phyloP scores from a whole-genome alignment of 2,888 invertebrate species.

The Eurois occulta region DNA sequence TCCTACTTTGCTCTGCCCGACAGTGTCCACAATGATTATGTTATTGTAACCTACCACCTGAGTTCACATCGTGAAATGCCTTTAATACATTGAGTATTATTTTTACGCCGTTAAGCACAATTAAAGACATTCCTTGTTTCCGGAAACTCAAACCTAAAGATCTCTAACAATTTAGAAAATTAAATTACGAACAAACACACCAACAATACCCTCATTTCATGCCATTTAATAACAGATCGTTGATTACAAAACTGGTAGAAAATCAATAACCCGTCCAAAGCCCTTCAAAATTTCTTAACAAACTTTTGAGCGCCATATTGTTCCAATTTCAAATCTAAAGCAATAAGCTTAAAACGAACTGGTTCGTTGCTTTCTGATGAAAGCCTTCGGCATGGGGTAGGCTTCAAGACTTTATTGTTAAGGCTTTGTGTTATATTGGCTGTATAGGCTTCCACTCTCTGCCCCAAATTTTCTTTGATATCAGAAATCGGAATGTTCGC shows the following conservation, averaged over 20 bases:
- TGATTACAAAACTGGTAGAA: slow-evolving; percentile 48
- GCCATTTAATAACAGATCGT: slow-evolving; percentile 50
- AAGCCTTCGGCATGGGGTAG: slow-evolving; percentile 48
- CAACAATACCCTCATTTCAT: slow-evolving; percentile 29
- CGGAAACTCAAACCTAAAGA: slow-evolving; percentile 12
- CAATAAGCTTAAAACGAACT: slow-evolving; percentile 61
- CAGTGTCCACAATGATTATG: neutral
- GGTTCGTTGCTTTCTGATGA: slow-evolving; percentile 54
- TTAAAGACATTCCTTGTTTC: neutral
- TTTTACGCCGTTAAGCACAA: neutral
- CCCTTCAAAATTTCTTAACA: slow-evolving; percentile 57
- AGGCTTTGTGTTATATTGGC: slow-evolving; percentile 54
- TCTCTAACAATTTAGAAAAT: slow-evolving; percentile 21
- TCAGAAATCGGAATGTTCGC: slow-evolving; percentile 38
- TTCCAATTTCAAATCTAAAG: slow-evolving; percentile 56
- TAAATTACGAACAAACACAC: slow-evolving; percentile 21
- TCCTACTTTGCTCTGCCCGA: neutral
- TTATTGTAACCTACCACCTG: too few species aligned
- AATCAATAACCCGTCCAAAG: slow-evolving; percentile 57
- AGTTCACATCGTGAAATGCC: neutral
- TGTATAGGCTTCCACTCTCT: slow-evolving; percentile 9
- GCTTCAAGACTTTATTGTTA: slow-evolving; percentile 60
- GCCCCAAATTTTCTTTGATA: slow-evolving; percentile 48
- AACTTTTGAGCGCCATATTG: slow-evolving; percentile 65
- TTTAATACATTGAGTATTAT: neutral